A percentile compares a stretch with the other conserved stretches of the same genome.
These are phyloP conservation scores for Ypsolopha scabrella DNA, from an alignment of 2,888 invertebrate genomes.

Conservation along the genomic window DNA sequence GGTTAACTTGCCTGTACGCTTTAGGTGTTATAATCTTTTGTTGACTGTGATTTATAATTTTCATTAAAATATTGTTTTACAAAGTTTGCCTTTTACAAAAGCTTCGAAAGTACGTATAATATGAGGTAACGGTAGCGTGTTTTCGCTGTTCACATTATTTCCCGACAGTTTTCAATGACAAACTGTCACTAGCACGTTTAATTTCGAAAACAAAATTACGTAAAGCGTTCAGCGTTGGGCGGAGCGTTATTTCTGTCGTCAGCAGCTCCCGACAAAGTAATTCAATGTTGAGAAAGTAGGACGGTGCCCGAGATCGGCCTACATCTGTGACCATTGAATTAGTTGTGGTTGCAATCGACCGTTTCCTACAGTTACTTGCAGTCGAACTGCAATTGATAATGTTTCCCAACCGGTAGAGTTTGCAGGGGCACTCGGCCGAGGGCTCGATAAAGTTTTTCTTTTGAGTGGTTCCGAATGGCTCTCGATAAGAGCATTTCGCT, in stretches of 20 bases:
- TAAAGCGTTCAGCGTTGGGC: conserved; percentile 41
- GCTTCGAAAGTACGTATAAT: neutral
- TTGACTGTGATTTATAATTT: conserved; percentile 51
- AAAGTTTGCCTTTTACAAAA: conserved; percentile 6
- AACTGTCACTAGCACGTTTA: conserved; percentile 35
- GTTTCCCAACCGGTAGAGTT: conserved; percentile 33
- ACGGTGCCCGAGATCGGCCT: conserved; percentile 57
- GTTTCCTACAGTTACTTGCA: conserved; percentile 51
- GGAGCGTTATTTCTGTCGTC: conserved; percentile 34
- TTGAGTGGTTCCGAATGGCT: neutral
- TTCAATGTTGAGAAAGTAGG: conserved; percentile 62
- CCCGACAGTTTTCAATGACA: conserved; percentile 8
- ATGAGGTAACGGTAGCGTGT: neutral
- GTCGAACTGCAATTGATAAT: conserved; percentile 42
- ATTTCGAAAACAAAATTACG: conserved; percentile 65
- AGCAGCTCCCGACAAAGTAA: conserved; percentile 54
- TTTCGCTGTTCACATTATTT: conserved; percentile 1
- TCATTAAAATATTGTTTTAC: conserved; percentile 21
- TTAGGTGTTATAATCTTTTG: conserved; percentile 18
- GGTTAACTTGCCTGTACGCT: conserved; percentile 13
- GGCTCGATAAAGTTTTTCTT: conserved; percentile 2
- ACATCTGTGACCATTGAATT: conserved; percentile 54
- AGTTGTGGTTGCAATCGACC: conserved; percentile 55
- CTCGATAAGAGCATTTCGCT: neutral
- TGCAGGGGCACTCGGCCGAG: conserved; percentile 1